Evolutionary conservation across 2,888 invertebrate species (phyloP), one percentile per base, ranked within the genome.

Genomic region (Zeuzera pyrina): DNA sequence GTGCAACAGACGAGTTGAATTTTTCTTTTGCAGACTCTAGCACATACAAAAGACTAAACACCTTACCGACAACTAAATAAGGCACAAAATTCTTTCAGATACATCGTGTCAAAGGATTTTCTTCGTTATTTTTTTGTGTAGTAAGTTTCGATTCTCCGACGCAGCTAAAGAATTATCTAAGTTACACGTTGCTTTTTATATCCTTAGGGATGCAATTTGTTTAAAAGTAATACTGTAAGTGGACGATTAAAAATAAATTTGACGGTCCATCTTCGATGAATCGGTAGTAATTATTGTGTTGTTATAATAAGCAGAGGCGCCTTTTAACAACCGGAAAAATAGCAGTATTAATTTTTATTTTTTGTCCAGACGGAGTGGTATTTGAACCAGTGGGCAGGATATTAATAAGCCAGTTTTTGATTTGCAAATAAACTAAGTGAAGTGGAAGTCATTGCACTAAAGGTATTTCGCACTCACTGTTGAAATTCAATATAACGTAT

Each of bases 181-280:
- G 39, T 43, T 43, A 41, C 45, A 42, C 50, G 49, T 42, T n/a
- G n/a, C 51, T 59, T 52, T 51, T 45, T 46, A 50, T 49, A 52
- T 56, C 49, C 48, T 46, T 60, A 57, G 58, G 38, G 47, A 57
- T 52, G 52, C 52, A 49, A 64, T 62, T 65, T 53, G 43, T 50
- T 53, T 55, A 54, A 58, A 56, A 53, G 46, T 59, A 59, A 62
- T 62, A 60, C 49, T 47, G 39, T 37, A 8, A 28, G 14, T 28
- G 15, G 13, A 28, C 3, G 11, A n/a, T 28, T 28, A 15, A 15
- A n/a, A n/a, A 2, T 10, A 4, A 19, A 24, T 24, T 24, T 28
- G 28, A 28, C 15, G 28, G 15, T 15, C 8, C 8, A 4, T 13
- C 24, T 7, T 28, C 15, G 12, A n/a, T 28, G 6, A 4, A 10